These are phyloP conservation scores for Hapalemur alaotrensis DNA, from an alignment of 2,797 vertebrate species.

Conservation along the genomic window DNA sequence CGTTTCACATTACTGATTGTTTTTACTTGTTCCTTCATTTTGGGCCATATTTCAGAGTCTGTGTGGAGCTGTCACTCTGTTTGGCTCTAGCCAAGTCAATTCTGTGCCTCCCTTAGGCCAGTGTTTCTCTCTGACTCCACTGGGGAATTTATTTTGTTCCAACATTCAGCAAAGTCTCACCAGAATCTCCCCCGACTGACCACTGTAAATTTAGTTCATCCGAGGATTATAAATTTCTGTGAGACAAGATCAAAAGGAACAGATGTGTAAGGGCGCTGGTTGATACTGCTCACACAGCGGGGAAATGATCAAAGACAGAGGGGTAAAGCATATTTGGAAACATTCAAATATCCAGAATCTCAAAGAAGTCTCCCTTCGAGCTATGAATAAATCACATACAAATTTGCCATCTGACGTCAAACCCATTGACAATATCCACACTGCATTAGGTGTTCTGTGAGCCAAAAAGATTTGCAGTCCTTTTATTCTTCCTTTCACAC, in stretches of 20 bases:
- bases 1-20: constrained; percentile 75
- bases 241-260: constrained; percentile 88
- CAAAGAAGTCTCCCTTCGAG: constrained; percentile 82
- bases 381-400: constrained; percentile 85
- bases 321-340: constrained; percentile 79
- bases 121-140: constrained; percentile 69
- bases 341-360: constrained; percentile 84
- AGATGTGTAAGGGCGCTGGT: constrained; percentile 81
- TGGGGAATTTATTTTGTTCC: constrained; percentile 81
- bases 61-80: constrained; percentile 68
- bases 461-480: constrained; percentile 73
- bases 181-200: constrained; percentile 82
- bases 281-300: constrained; percentile 78
- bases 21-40: constrained; percentile 79
- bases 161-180: constrained; percentile 79
- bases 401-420: constrained; percentile 79
- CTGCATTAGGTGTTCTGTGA: constrained; percentile 76
- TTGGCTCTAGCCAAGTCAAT: constrained; percentile 74
- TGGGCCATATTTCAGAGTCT: constrained; percentile 69
- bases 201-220: constrained; percentile 86
- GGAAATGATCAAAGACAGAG: constrained; percentile 84
- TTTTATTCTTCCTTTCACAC: constrained; percentile 71
- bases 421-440: constrained; percentile 79
- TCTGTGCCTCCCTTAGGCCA: constrained; percentile 78
- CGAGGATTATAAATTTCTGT: constrained; percentile 87